A percentile compares a stretch with the other conserved stretches of the same genome.
phyloP scores from a whole-genome alignment of 2,113 vertebrate species.

The Alligator mississippiensis region DNA sequence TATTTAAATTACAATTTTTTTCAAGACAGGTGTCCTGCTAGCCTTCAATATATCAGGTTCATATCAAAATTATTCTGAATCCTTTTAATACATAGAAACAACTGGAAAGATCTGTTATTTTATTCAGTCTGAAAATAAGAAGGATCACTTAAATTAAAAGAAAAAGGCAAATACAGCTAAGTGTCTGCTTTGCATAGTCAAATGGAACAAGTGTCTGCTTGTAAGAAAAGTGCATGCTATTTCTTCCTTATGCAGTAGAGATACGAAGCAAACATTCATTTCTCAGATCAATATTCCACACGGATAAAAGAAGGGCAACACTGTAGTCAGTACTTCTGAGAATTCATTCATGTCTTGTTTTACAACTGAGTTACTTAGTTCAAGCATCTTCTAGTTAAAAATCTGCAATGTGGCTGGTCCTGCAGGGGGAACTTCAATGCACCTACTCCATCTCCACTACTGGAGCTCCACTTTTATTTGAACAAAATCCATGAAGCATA shows the following conservation, averaged over 20 bases:
- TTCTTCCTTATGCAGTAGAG: background rate
- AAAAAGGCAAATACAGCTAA: background rate
- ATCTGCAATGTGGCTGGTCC: background rate
- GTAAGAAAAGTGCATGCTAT: background rate
- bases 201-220: background rate
- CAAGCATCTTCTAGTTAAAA: conserved; percentile 2
- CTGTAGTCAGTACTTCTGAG: background rate
- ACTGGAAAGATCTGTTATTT: background rate
- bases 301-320: background rate
- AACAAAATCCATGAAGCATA: background rate
- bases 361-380: background rate
- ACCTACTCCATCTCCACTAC: background rate
- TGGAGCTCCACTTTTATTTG: background rate
- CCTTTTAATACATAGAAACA: background rate
- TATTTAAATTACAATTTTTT: background rate
- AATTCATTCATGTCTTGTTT: background rate
- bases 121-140: background rate
- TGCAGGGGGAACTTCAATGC: background rate
- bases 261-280: background rate
- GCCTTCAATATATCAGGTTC: background rate
- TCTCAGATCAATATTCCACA: background rate
- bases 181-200: background rate
- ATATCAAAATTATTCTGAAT: background rate
- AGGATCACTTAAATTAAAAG: background rate
- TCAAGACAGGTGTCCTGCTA: background rate